These are phyloP conservation scores for Eupithecia subumbrata DNA, from an alignment of 2,888 invertebrate species.

Conservation along the genomic window DNA sequence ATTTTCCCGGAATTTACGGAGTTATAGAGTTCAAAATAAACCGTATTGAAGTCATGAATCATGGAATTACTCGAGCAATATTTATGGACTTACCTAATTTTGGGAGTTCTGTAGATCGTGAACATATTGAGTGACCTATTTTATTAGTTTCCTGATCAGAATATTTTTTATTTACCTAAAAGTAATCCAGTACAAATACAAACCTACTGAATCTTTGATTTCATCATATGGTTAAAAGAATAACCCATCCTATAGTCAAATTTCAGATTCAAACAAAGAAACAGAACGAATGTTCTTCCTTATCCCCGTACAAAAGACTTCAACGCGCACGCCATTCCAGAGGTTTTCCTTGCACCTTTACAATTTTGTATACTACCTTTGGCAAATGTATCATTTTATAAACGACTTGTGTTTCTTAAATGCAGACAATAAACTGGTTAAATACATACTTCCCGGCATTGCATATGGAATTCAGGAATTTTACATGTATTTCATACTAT, in stretches of 20 bases:
- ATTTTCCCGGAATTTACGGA: slow-evolving; percentile 38
- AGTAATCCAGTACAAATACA: background rate
- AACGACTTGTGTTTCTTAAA: background rate
- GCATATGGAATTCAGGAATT: background rate
- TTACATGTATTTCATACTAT: background rate
- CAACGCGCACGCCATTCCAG: slow-evolving; percentile 13
- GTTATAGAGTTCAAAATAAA: slow-evolving; percentile 58
- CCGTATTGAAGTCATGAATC: slow-evolving; percentile 50
- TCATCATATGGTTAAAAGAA: background rate
- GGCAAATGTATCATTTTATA: background rate
- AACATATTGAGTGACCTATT: background rate
- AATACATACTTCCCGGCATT: background rate
- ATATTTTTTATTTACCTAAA: background rate
- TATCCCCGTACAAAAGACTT: slow-evolving; percentile 19
- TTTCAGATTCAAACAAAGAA: too few relatives aligned
- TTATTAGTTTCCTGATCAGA: background rate
- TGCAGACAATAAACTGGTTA: background rate
- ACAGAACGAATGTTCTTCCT: too few relatives aligned
- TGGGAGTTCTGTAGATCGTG: background rate
- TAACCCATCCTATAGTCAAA: background rate
- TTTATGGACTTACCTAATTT: slow-evolving; percentile 4
- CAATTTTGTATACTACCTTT: background rate
- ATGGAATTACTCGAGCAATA: slow-evolving; percentile 36
- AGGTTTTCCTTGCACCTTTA: background rate
- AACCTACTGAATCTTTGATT: background rate